phyloP scores from a whole-genome alignment of 2,888 invertebrate species.

The Gasteruption jaculator region DNA sequence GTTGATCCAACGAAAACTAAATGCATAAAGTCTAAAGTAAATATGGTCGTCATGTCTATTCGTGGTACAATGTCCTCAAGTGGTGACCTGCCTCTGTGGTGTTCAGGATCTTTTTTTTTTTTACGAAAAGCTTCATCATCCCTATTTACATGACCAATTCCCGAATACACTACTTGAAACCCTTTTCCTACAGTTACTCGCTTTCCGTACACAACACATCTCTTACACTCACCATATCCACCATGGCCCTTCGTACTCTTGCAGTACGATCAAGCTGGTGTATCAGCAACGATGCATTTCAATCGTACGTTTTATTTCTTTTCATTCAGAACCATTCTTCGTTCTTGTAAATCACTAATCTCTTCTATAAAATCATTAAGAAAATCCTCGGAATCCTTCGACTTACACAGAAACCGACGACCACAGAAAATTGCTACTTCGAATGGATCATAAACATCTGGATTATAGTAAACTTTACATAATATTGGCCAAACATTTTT shows the following conservation, averaged over 20 bases:
- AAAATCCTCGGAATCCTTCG: neutral
- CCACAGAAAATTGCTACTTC: neutral
- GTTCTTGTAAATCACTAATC: neutral
- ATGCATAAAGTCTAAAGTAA: no score
- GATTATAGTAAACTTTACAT: neutral
- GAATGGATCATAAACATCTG: slow-evolving; percentile 5
- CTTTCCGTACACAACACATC: neutral
- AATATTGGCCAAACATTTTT: slow-evolving; percentile 4
- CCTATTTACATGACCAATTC: no score
- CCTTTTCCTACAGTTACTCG: neutral
- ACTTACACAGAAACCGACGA: neutral
- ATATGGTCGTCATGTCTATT: no score
- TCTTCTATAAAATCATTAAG: slow-evolving; percentile 3
- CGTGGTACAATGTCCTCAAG: no score
- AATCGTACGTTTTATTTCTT: neutral
- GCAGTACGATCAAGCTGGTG: slow-evolving; percentile 2
- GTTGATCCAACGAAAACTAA: no score
- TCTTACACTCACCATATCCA: slow-evolving; percentile 1
- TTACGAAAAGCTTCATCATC: no score
- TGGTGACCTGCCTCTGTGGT: no score
- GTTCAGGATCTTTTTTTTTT: no score
- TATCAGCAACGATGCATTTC: slow-evolving; percentile 6
- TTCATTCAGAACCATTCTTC: neutral
- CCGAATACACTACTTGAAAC: no score
- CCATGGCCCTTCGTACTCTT: neutral